A percentile compares a stretch with the other conserved stretches of the same genome.
Conservation (phyloP, 2,113 vertebrate genomes). For the Odontophorus gujanensis region DNA sequence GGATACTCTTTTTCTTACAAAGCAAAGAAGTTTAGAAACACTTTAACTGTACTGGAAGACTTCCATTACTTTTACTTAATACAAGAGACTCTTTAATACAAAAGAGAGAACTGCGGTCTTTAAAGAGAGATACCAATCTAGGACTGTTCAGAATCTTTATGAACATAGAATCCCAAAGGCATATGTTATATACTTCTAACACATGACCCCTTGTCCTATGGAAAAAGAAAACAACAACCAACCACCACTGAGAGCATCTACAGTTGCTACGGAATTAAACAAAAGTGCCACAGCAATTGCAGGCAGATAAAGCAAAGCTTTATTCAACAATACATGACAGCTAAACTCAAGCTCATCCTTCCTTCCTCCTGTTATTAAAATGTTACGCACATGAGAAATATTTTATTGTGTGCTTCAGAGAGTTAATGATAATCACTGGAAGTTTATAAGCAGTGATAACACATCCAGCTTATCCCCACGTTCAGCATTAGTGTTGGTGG, state of each 20-base stretch:
- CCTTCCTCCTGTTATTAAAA: not conserved
- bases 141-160: not conserved
- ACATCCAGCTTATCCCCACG: not conserved
- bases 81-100: not conserved
- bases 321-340: not conserved
- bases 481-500: not conserved
- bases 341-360: not conserved
- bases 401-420: not conserved
- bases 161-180: not conserved
- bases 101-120: not conserved
- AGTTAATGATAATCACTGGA: not conserved
- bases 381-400: not conserved
- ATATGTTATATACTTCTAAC: not conserved
- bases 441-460: not conserved
- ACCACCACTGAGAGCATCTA: not conserved
- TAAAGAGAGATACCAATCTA: not conserved
- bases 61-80: not conserved
- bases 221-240: not conserved
- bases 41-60: not conserved
- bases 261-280: not conserved
- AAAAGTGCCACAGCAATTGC: accelerated
- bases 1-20: not conserved
- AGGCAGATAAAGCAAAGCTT: not conserved
- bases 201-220: not conserved
- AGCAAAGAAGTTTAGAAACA: constrained; percentile 1